phyloP scores from a whole-genome alignment of 37 sponge, comb jelly and placozoan genomes.

The Theonella swinhoei region DNA sequence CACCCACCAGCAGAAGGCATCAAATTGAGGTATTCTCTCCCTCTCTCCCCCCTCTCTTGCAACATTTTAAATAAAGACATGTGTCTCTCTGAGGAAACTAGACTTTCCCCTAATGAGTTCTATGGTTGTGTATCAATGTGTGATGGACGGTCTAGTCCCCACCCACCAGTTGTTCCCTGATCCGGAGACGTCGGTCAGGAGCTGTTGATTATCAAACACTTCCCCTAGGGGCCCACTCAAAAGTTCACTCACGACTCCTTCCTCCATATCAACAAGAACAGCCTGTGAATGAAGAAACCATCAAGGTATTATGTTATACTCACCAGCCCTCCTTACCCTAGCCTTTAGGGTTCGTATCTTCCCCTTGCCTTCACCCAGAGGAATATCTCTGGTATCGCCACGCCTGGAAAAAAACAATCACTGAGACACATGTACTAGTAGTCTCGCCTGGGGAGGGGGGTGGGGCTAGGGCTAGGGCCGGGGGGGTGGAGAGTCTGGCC shows the following conservation, averaged over 20 bases:
- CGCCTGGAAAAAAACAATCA: slow-evolving; percentile 5
- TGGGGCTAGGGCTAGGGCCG: too few relatives aligned
- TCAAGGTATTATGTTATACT: background rate
- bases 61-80: too few relatives aligned
- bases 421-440: too few relatives aligned
- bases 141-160: too few relatives aligned
- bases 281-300: slow-evolving; percentile 52
- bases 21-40: too few relatives aligned
- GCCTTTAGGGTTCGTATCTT: slow-evolving; percentile 88
- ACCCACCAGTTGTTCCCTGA: slow-evolving; percentile 99
- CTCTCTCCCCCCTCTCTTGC: too few relatives aligned
- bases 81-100: too few relatives aligned
- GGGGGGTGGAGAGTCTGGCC: too few relatives aligned
- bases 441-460: too few relatives aligned
- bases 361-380: slow-evolving; percentile 76
- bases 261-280: slow-evolving; percentile 99
- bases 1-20: too few relatives aligned
- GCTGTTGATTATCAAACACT: slow-evolving; percentile 90
- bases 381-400: slow-evolving; percentile 43
- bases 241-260: slow-evolving; percentile 92
- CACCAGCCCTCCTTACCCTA: slow-evolving; percentile 52
- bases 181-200: slow-evolving; percentile 96
- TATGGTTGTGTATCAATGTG: too few relatives aligned
- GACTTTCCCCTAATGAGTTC: too few relatives aligned
- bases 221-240: slow-evolving; percentile 88